Conservation (phyloP, 2,888 invertebrate species). For the Ormyrus nitidulus region DNA sequence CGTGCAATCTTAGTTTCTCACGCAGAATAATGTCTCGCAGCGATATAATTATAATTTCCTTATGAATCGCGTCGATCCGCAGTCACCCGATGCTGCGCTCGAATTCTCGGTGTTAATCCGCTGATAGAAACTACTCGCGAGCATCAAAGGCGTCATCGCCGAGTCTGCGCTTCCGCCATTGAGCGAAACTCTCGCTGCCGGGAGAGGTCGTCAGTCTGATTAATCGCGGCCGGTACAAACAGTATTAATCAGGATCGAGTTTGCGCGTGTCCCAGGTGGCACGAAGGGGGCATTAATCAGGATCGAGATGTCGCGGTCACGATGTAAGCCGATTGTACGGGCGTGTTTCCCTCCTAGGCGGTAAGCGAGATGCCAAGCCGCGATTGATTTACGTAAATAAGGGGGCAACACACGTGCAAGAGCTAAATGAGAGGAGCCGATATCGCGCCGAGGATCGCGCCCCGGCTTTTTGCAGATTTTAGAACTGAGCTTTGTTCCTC, state of each 20-base stretch:
- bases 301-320: conserved; percentile 36
- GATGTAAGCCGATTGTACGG: conserved; percentile 24
- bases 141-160: neutral
- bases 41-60: too few species aligned
- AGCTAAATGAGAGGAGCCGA: neutral
- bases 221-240: conserved; percentile 82
- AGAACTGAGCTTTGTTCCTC: too few species aligned
- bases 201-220: conserved; percentile 1
- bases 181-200: too few species aligned
- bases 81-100: neutral
- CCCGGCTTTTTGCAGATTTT: too few species aligned
- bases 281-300: conserved; percentile 21
- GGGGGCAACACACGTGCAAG: conserved; percentile 5
- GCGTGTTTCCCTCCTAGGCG: neutral
- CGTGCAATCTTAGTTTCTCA: too few species aligned
- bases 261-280: neutral
- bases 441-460: too few species aligned
- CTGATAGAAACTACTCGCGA: neutral
- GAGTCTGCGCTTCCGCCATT: neutral
- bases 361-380: conserved; percentile 7
- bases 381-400: conserved; percentile 46
- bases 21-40: too few species aligned
- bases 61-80: too few species aligned
- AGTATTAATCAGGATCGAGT: conserved; percentile 79
- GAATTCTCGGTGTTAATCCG: neutral